Evolutionary conservation across 2,113 vertebrate genomes (phyloP).

Genomic region (Axis porcinus): DNA sequence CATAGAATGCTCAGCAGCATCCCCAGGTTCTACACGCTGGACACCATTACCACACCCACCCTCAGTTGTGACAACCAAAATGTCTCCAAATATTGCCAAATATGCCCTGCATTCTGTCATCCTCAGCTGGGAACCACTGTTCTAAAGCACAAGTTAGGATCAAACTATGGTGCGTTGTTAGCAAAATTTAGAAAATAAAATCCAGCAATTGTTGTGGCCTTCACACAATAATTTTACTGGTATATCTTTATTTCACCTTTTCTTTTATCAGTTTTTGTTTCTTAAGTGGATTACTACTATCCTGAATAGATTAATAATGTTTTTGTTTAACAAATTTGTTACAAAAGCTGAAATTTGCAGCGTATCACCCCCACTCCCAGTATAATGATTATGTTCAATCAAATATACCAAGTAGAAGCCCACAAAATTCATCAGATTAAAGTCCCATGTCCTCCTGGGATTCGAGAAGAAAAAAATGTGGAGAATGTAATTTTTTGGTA

Average conservation of each 20-base stretch:
- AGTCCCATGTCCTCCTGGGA: background rate
- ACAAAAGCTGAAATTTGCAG: background rate
- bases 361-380: background rate
- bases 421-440: background rate
- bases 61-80: background rate
- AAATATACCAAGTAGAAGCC: background rate
- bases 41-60: background rate
- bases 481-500: background rate
- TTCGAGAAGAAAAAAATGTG: background rate
- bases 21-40: background rate
- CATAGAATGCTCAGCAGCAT: background rate
- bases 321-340: background rate
- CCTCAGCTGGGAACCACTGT: background rate
- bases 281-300: background rate
- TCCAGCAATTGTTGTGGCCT: background rate
- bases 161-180: background rate
- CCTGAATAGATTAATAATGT: background rate
- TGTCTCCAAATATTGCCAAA: background rate
- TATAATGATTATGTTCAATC: background rate
- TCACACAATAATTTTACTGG: background rate
- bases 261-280: background rate
- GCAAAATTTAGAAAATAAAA: constrained; percentile 25
- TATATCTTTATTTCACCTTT: background rate
- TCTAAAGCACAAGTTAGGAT: background rate
- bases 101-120: background rate